These are phyloP conservation scores for Ibycter americanus DNA, from an alignment of 2,797 vertebrate species.

Conservation along the genomic window DNA sequence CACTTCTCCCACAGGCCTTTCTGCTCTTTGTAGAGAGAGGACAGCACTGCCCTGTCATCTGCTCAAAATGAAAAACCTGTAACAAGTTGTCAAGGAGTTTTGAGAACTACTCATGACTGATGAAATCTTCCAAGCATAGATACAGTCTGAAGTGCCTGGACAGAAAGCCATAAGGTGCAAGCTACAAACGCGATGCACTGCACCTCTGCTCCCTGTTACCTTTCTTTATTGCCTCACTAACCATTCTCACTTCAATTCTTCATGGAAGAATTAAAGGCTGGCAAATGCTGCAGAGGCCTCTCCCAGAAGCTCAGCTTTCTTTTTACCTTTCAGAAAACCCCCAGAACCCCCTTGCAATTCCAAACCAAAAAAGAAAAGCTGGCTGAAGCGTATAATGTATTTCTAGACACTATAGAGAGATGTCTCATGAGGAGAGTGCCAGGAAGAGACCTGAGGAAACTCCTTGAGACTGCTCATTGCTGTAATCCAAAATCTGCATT, in stretches of 20 bases:
- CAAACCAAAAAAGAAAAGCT: not conserved
- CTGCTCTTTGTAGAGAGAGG: not conserved
- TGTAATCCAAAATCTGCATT: not conserved
- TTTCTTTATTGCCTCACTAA: not conserved
- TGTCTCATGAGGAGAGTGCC: not conserved
- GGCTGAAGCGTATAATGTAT: not conserved
- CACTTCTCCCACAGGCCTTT: not conserved
- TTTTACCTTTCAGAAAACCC: not conserved
- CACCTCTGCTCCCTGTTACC: not conserved
- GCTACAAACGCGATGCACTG: accelerated
- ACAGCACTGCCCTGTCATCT: not conserved
- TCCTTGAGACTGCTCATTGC: not conserved
- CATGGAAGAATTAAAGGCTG: not conserved
- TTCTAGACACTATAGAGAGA: not conserved
- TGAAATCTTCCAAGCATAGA: not conserved
- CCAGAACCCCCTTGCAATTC: not conserved
- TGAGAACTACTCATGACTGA: not conserved
- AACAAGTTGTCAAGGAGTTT: not conserved
- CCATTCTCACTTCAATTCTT: not conserved
- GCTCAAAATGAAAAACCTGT: not conserved
- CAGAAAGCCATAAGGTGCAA: not conserved
- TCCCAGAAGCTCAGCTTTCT: not conserved
- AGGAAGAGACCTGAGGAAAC: not conserved
- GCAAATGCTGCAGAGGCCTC: not conserved
- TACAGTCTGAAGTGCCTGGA: not conserved